These are phyloP conservation scores for Catocala fraxini DNA, from an alignment of 2,888 invertebrate species.

Conservation along the genomic window DNA sequence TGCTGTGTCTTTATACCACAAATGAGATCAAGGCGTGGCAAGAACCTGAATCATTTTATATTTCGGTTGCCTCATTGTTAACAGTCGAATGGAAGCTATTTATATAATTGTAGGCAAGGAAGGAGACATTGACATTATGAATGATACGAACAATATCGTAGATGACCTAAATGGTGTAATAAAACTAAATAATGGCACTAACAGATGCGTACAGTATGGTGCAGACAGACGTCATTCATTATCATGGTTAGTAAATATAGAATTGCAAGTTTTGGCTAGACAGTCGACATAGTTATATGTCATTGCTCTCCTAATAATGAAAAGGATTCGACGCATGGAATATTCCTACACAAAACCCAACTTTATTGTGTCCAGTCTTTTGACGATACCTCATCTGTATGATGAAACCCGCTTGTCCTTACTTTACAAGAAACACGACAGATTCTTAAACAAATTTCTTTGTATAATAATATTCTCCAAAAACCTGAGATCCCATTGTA, in stretches of 20 bases:
- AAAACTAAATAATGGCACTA: not conserved
- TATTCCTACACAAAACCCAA: no score
- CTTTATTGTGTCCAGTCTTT: no score
- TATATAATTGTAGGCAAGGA: not conserved
- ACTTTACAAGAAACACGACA: no score
- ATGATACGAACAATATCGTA: not conserved
- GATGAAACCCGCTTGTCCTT: no score
- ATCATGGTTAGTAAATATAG: not conserved
- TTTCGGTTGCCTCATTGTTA: no score
- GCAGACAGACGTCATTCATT: not conserved
- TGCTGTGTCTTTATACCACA: no score
- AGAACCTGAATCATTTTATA: no score
- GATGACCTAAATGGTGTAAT: constrained; percentile 1
- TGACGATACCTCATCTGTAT: no score
- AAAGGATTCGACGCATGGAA: no score
- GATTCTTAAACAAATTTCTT: no score
- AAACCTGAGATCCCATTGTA: not conserved
- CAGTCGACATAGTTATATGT: not conserved
- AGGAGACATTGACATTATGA: constrained; percentile 3
- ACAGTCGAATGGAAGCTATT: not conserved
- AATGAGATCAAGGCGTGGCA: no score
- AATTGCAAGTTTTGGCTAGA: constrained; percentile 5
- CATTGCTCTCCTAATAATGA: not conserved
- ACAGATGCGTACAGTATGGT: constrained; percentile 2
- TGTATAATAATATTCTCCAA: no score